Percentiles rank a stretch among this genome's conserved stretches.
These are phyloP conservation scores for Xiphorhynchus elegans DNA, from an alignment of 2,113 vertebrate species.

Conservation along the genomic window DNA sequence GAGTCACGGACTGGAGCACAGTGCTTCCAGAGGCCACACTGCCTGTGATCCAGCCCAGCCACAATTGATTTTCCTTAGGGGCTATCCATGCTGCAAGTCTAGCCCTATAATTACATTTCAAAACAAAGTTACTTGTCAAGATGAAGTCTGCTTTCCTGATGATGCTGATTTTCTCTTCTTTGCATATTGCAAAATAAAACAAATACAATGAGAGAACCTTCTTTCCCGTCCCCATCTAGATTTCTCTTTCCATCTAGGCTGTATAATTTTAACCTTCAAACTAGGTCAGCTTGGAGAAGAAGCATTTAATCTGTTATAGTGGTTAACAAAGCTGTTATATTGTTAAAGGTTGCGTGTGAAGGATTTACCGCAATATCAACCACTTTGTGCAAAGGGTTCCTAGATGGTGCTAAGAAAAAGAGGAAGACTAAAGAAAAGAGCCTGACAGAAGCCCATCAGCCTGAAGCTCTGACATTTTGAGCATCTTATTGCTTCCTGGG, in stretches of 20 bases:
- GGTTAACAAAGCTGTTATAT: constrained; percentile 51
- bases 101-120: constrained; percentile 41
- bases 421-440: neutral
- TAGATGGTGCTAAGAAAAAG: constrained; percentile 35
- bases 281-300: constrained; percentile 48
- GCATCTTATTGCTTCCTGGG: neutral
- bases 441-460: neutral
- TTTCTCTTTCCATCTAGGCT: neutral
- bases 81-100: neutral
- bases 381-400: constrained; percentile 5
- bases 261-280: constrained; percentile 52
- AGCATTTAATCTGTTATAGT: constrained; percentile 47
- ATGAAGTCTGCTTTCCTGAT: constrained; percentile 17
- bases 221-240: accelerated
- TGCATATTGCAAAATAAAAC: constrained; percentile 20
- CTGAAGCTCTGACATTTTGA: constrained; percentile 12
- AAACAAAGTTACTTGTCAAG: neutral
- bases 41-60: neutral
- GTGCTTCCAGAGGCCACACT: neutral
- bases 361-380: constrained; percentile 49
- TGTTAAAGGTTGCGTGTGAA: constrained; percentile 22
- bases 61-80: constrained; percentile 21
- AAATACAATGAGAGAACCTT: neutral
- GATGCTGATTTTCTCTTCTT: constrained; percentile 6
- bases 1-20: neutral